phyloP scores from a whole-genome alignment of 2,113 vertebrate genomes.

The Periophthalmodon schlosseri region DNA sequence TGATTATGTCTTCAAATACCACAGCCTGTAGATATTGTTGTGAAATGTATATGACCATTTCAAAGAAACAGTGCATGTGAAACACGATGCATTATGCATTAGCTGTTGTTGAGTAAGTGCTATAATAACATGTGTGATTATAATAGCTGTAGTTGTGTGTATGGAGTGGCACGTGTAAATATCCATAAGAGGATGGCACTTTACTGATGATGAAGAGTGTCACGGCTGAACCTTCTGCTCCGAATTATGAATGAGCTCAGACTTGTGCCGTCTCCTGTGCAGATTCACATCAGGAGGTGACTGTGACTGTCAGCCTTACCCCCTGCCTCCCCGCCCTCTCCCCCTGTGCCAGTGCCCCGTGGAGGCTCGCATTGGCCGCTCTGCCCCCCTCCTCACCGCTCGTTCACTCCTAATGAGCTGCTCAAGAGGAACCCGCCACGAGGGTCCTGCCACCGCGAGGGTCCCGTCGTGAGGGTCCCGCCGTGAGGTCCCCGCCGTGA shows the following conservation, averaged over 20 bases:
- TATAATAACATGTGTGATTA: slow-evolving; percentile 9
- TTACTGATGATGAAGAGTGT: slow-evolving; percentile 11
- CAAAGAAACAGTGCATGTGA: not conserved
- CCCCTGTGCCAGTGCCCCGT: slow-evolving; percentile 67
- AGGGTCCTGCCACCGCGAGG: too few relatives aligned
- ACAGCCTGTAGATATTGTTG: too few relatives aligned
- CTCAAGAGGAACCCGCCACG: slow-evolving; percentile 35
- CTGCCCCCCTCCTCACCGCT: slow-evolving; percentile 64
- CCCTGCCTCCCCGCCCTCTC: slow-evolving; percentile 30
- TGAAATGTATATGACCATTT: not conserved
- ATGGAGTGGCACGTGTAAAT: slow-evolving; percentile 7
- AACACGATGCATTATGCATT: not conserved
- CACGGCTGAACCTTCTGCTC: not conserved
- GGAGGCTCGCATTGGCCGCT: slow-evolving; percentile 67
- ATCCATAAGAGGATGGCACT: not conserved
- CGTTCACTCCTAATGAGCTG: slow-evolving; percentile 74
- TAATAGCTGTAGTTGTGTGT: slow-evolving; percentile 9
- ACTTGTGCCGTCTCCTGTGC: slow-evolving; percentile 29
- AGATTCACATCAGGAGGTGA: slow-evolving; percentile 18
- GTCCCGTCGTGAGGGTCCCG: too few relatives aligned
- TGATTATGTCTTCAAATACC: too few relatives aligned
- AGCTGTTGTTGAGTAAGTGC: not conserved
- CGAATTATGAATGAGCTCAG: slow-evolving; percentile 31
- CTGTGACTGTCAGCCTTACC: slow-evolving; percentile 22
- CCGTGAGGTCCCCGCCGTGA: slow-evolving; percentile 15